phyloP scores from a whole-genome alignment of 2,797 vertebrate species.

The Momotus momota region DNA sequence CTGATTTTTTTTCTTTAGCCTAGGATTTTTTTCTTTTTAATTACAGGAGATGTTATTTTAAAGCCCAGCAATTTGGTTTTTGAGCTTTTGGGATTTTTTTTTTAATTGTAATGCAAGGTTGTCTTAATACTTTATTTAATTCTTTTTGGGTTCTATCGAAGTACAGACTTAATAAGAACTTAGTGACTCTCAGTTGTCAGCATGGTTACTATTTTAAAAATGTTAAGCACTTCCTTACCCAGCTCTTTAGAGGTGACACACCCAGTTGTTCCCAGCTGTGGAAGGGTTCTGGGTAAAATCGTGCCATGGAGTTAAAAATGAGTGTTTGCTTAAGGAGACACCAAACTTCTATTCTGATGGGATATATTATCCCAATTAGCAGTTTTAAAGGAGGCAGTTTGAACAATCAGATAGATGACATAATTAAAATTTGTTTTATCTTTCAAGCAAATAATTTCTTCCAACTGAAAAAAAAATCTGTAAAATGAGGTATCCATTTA shows the following conservation, averaged over 20 bases:
- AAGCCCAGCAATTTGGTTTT: background rate
- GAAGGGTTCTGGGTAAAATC: background rate
- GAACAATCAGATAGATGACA: background rate
- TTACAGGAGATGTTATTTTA: background rate
- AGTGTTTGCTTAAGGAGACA: background rate
- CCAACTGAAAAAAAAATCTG: background rate
- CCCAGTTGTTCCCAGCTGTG: constrained; percentile 56
- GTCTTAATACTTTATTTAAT: background rate
- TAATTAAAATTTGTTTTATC: background rate
- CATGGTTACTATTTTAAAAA: constrained; percentile 68
- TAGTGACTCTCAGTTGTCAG: constrained; percentile 53
- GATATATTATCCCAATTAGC: background rate
- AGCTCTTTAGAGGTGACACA: constrained; percentile 11
- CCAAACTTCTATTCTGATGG: background rate
- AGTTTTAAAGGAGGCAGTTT: background rate
- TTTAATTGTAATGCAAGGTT: background rate
- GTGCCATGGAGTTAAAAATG: background rate
- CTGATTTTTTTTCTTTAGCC: background rate
- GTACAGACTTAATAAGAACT: constrained; percentile 38
- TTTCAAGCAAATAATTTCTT: background rate
- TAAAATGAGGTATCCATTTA: background rate
- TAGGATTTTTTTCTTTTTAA: background rate
- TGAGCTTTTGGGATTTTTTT: background rate
- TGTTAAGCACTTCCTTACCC: constrained; percentile 52
- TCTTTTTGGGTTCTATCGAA: background rate